A percentile compares a stretch with the other conserved stretches of the same genome.
These are phyloP conservation scores for Eretmochelys imbricata DNA, from an alignment of 2,113 vertebrate species.

Conservation along the genomic window DNA sequence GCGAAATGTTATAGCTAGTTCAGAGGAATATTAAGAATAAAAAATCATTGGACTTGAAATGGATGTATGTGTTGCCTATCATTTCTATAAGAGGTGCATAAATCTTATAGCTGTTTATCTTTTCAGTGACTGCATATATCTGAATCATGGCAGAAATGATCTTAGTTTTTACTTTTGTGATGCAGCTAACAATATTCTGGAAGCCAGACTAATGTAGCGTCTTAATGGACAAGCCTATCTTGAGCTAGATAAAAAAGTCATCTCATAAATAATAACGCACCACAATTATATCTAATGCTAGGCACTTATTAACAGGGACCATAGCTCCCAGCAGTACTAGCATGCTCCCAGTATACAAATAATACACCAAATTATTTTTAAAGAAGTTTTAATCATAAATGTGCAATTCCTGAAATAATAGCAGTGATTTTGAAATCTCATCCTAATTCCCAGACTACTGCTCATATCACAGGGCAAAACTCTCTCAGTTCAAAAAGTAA, in stretches of 20 bases:
- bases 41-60: neutral
- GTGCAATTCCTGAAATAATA: neutral
- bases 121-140: neutral
- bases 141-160: neutral
- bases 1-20: neutral
- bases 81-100: neutral
- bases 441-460: neutral
- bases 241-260: neutral
- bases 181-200: too few species aligned
- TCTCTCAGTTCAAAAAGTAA: neutral
- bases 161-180: too few species aligned
- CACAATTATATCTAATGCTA: neutral
- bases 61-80: neutral
- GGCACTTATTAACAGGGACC: neutral
- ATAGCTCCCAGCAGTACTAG: neutral
- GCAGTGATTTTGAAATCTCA: neutral
- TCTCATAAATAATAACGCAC: neutral
- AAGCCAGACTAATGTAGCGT: neutral
- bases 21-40: neutral
- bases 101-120: neutral
- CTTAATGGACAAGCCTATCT: neutral
- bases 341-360: neutral
- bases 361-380: neutral
- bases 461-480: neutral
- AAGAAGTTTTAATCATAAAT: neutral